Percentiles rank a stretch among this genome's conserved stretches.
These are phyloP conservation scores for Meganola albula DNA, from an alignment of 2,888 invertebrate genomes.

Conservation along the genomic window DNA sequence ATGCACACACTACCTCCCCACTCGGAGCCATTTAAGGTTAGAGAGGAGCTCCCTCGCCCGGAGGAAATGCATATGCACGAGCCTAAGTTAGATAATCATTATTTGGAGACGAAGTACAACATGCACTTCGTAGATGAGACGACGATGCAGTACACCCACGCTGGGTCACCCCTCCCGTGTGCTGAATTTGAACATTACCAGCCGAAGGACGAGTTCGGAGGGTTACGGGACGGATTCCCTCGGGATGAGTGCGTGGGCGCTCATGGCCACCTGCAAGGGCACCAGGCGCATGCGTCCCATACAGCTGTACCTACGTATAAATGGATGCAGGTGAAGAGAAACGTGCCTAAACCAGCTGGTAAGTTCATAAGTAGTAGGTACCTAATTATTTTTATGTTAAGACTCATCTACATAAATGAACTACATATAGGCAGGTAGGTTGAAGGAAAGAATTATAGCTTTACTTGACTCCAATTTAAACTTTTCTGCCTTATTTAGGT, in stretches of 20 bases:
- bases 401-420: too few species aligned
- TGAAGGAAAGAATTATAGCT: too few species aligned
- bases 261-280: conserved; percentile 51
- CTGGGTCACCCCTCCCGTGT: conserved; percentile 70
- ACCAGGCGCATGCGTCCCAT: conserved; percentile 72
- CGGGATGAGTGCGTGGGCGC: conserved; percentile 50
- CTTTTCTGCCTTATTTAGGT: too few species aligned
- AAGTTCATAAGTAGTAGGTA: conserved; percentile 56
- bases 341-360: conserved; percentile 96
- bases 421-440: too few species aligned
- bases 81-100: conserved; percentile 68
- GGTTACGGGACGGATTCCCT: conserved; percentile 55
- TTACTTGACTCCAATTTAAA: too few species aligned
- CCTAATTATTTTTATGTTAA: too few species aligned
- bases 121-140: conserved; percentile 71
- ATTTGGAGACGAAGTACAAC: conserved; percentile 73
- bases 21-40: conserved; percentile 68
- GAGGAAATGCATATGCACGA: conserved; percentile 65
- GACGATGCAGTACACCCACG: conserved; percentile 58
- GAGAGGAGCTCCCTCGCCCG: conserved; percentile 78
- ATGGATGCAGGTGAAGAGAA: conserved; percentile 99
- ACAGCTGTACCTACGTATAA: conserved; percentile 93
- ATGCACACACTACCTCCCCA: conserved; percentile 76
- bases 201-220: conserved; percentile 80
- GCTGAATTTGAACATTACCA: conserved; percentile 79